Base-by-base conservation (phyloP, 2,888 invertebrate species). In the Unio pictorum region DNA sequence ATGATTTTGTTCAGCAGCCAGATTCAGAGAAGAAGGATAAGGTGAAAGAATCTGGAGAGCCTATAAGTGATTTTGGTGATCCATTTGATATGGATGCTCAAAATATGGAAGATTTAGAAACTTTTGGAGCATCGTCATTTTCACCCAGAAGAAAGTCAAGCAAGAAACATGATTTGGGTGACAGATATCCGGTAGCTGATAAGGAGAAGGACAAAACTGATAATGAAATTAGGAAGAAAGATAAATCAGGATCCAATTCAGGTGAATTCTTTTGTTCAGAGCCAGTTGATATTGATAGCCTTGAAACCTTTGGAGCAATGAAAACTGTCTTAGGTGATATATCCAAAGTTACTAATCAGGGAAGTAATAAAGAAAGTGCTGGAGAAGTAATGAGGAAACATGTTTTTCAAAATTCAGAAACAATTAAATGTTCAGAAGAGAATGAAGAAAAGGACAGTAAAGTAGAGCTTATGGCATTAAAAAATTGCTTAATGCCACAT, bases 51-150 rank as follows among this genome's bases (percentile, higher is more conserved):
- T 30, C 57, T 23, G 30, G 18, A n/a, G 45, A 26, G 11, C 28
- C 56, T 20, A 23, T 18, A 15, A 30, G 55, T 30, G 34, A 67
- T 8, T 26, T 59, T n/a, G 61, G 55, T 23, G 67, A 67, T 55
- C 60, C 55, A 7, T 67, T 67, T 67, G 67, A 55, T n/a, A 64
- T 55, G 8, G 64, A 34, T 23, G 66, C 56, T 64, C 55, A 55
- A 58, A 61, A 62, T 1, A 71, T 76, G 58, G 77, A 79, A 17
- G 73, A 72, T 34, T 59, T 79, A 3, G 79, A 79, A 66, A 77
- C 77, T 15, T 79, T 79, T 71, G 79, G 77, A 26, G 70, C 70
- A 28, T 30, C 66, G n/a, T 55, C 28, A 26, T 11, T 23, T 15
- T 74, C 71, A 17, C 59, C 65, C 61, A 20, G 23, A 26, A 26